phyloP scores from a whole-genome alignment of 2,113 vertebrate genomes.

The Daubentonia madagascariensis region DNA sequence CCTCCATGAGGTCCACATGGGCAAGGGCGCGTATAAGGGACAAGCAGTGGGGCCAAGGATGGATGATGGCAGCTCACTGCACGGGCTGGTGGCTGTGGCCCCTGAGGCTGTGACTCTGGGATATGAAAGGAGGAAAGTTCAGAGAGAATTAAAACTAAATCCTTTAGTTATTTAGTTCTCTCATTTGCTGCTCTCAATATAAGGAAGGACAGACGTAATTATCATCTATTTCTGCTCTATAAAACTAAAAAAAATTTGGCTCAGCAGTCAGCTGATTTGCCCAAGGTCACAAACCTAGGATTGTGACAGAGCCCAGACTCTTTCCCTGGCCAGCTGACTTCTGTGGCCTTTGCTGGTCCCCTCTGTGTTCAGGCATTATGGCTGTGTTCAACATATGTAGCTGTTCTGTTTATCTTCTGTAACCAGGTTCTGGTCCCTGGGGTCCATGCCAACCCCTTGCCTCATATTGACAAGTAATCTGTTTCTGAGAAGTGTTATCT shows the following conservation, averaged over 20 bases:
- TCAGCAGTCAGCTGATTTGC: background rate
- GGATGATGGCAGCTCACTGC: background rate
- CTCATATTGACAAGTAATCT: background rate
- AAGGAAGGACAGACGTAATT: background rate
- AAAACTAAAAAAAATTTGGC: background rate
- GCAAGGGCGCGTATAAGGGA: background rate
- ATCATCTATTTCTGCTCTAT: background rate
- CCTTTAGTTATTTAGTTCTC: background rate
- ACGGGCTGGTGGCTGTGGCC: background rate
- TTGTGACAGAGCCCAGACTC: background rate
- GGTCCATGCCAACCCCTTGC: background rate
- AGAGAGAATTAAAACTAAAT: background rate
- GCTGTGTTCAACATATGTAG: too few relatives aligned
- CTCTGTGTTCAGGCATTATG: background rate
- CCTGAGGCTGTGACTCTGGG: background rate
- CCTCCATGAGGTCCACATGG: background rate
- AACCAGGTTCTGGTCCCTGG: background rate
- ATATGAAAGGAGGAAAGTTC: background rate
- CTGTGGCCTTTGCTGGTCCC: background rate
- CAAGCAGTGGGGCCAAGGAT: too few relatives aligned
- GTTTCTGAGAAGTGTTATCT: conserved; percentile 17
- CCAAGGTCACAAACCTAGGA: background rate
- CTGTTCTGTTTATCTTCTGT: background rate
- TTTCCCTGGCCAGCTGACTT: background rate
- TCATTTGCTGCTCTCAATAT: background rate